Base-by-base conservation (phyloP, 1,140 invertebrate genomes). In the Tetragonula clypearis region DNA sequence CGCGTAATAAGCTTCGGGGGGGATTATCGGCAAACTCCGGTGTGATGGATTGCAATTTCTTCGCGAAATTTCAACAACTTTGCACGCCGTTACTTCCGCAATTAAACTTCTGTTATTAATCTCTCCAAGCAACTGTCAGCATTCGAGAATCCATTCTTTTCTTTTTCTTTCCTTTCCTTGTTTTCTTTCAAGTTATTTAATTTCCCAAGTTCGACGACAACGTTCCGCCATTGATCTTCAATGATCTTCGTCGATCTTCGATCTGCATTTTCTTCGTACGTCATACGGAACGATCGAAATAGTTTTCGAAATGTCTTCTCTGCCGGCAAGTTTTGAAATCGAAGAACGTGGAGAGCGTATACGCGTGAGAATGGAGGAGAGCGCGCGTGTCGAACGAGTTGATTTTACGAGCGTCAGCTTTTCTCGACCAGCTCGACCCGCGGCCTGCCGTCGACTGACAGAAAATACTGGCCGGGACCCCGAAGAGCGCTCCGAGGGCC, bases 381-480 rank as follows among this genome's bases (percentile, higher is more conserved):
- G 49, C 26, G 65, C 79, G 79, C 62, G 79, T 80, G 71, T 56
- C 35, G 58, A 26, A n/a, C 35, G 23, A 65, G 23, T 71, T 30
- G 65, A 62, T 86, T 89, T 89, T 65, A 88, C 60, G 58, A 82
- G 17, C 81, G 66, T 35, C 60, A 75, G 30, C 35, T 85, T 79
- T 73, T 77, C 77, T 79, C 93, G 89, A 94, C 92, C 90, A 90
- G 85, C 91, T 91, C 91, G 93, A 91, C 86, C 88, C 91, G 90
- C 93, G 92, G 93, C 92, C 92, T 91, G 84, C 90, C 88, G 91
- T 92, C 92, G 92, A 94, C 94, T 94, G 92, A 93, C 91, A 90
- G 92, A 91, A 92, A 92, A 93, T 90, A 91, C 91, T 90, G 91
- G 90, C 90, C 87, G 90, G 91, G 83, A 90, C 77, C 80, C 81